Percentiles rank a stretch among this genome's conserved stretches.
Conservation (phyloP, 2,113 vertebrate species). For the Hystrix cristata region DNA sequence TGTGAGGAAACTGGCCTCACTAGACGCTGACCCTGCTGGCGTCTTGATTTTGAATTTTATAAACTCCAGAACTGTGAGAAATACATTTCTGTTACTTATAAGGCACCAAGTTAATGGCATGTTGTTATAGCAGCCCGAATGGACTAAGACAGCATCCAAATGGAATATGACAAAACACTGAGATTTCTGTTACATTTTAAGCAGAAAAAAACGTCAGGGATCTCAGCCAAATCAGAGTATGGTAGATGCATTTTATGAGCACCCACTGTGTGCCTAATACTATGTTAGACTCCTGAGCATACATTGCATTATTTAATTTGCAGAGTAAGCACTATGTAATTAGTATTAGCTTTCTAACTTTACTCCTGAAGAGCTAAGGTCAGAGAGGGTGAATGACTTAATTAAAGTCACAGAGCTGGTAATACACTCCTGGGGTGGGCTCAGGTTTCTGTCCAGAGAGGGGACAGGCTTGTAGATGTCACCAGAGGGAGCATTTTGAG, state of each 20-base stretch:
- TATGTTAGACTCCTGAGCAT: neutral
- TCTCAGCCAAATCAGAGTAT: neutral
- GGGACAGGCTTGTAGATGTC: neutral
- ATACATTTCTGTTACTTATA: neutral
- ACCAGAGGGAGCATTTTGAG: neutral
- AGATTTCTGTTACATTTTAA: neutral
- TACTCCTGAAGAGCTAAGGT: neutral
- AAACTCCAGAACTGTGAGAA: neutral
- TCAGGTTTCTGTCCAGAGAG: neutral
- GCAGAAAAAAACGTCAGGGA: neutral
- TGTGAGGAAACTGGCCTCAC: neutral
- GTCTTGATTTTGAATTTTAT: neutral
- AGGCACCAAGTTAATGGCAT: neutral
- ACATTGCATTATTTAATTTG: neutral
- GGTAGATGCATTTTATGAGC: neutral
- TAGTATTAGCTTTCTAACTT: neutral
- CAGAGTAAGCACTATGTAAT: neutral
- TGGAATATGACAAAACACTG: neutral
- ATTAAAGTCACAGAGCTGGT: neutral
- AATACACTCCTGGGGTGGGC: neutral
- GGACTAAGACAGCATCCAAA: neutral
- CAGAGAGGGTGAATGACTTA: slow-evolving; percentile 38
- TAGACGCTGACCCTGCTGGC: neutral
- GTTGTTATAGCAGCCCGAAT: neutral
- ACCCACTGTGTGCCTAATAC: neutral